These are phyloP conservation scores for Metalampra italica DNA, from an alignment of 2,888 invertebrate genomes.

Conservation along the genomic window DNA sequence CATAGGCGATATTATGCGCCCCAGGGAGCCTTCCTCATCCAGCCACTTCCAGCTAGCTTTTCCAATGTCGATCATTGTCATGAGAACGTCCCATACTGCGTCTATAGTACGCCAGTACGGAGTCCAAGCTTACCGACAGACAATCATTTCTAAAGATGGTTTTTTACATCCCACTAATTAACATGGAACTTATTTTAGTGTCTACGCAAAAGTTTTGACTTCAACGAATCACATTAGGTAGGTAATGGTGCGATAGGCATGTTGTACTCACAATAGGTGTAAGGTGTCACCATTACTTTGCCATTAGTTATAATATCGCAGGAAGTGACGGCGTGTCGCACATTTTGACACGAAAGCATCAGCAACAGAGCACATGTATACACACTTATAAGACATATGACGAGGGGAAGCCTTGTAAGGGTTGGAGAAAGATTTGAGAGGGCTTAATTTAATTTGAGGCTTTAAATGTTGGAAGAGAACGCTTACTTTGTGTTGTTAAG, in stretches of 20 bases:
- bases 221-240: not conserved
- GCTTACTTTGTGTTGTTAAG: not conserved
- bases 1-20: no score
- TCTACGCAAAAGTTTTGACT: not conserved
- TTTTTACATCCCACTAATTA: no score
- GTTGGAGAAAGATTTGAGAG: not conserved
- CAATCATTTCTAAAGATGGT: no score
- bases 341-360: constrained; percentile 4
- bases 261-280: not conserved
- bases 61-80: no score
- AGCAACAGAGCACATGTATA: not conserved
- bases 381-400: not conserved
- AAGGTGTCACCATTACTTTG: constrained; percentile 4
- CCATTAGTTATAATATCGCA: constrained; percentile 15
- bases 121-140: no score
- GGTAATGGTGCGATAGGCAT: no score
- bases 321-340: constrained; percentile 7
- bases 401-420: not conserved
- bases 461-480: not conserved
- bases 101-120: no score
- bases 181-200: no score
- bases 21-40: no score
- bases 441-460: not conserved
- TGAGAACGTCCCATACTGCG: no score
- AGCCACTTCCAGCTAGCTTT: no score